Evolutionary conservation across 2,797 vertebrate species (phyloP).

Genomic region (Setipinna tenuifilis): DNA sequence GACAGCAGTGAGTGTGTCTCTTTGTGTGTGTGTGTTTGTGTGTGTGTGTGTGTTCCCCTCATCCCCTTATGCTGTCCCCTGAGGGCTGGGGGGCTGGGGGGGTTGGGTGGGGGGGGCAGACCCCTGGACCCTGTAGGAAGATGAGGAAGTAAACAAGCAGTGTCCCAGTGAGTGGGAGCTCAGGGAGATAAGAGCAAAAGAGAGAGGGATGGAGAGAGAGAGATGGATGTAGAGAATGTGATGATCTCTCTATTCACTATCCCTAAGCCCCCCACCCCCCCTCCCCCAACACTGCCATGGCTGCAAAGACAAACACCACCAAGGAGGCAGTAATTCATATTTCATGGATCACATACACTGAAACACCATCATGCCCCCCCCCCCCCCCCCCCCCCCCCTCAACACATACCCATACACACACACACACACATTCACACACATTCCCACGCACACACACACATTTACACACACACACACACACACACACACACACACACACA

Average conservation of each 20-base stretch:
- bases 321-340: background rate
- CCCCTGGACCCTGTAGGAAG: background rate
- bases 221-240: background rate
- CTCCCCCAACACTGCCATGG: background rate
- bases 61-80: too few species aligned
- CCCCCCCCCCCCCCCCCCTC: too few species aligned
- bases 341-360: background rate
- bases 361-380: background rate
- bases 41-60: background rate
- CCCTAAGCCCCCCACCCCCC: too few species aligned
- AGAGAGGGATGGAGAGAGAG: background rate
- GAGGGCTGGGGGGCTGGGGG: too few species aligned
- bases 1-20: constrained; percentile 25
- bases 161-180: background rate
- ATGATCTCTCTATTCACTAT: too few species aligned
- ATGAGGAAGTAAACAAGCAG: constrained; percentile 43
- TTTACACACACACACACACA: background rate
- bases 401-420: background rate
- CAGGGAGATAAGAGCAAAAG: background rate
- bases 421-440: too few species aligned
- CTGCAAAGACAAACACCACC: background rate
- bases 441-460: background rate
- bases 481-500: constrained; percentile 4
- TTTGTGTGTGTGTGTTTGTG: constrained; percentile 9
- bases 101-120: background rate